phyloP scores from a whole-genome alignment of 2,888 invertebrate species.

The Cheiracanthium punctorium region DNA sequence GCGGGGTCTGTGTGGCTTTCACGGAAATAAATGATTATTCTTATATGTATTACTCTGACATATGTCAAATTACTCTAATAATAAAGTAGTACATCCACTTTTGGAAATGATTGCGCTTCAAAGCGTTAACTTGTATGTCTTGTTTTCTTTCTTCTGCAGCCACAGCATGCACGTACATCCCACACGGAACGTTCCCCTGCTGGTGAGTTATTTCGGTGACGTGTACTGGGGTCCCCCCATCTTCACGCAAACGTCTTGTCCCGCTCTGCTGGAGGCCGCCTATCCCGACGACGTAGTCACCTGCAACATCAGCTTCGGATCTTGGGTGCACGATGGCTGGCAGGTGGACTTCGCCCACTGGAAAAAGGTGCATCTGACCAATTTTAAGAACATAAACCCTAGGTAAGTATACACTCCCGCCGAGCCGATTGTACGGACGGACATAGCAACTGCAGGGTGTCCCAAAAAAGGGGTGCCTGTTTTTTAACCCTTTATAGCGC shows the following conservation, averaged over 20 bases:
- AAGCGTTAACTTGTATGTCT: too few species aligned
- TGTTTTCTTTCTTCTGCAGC: constrained; percentile 1
- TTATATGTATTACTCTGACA: too few species aligned
- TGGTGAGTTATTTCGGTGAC: constrained; percentile 5
- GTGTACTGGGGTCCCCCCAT: constrained; percentile 42
- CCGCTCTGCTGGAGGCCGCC: neutral
- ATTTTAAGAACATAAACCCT: constrained; percentile 39
- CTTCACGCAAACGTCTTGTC: constrained; percentile 32
- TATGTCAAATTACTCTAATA: too few species aligned
- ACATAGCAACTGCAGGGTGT: neutral
- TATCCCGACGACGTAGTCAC: constrained; percentile 27
- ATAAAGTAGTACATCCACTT: too few species aligned
- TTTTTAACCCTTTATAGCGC: too few species aligned
- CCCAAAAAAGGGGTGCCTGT: too few species aligned
- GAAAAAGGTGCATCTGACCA: constrained; percentile 8
- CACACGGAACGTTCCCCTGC: constrained; percentile 22
- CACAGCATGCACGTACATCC: constrained; percentile 50
- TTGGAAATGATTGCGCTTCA: too few species aligned
- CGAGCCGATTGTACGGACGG: neutral
- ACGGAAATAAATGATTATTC: too few species aligned
- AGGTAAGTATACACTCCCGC: neutral
- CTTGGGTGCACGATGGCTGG: constrained; percentile 64
- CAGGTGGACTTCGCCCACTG: constrained; percentile 30
- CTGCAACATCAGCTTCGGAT: constrained; percentile 26
- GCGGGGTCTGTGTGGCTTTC: too few species aligned